Percentiles rank a stretch among this genome's conserved stretches.
phyloP scores from a whole-genome alignment of 1,140 invertebrate genomes.

The Bacillus rossius region DNA sequence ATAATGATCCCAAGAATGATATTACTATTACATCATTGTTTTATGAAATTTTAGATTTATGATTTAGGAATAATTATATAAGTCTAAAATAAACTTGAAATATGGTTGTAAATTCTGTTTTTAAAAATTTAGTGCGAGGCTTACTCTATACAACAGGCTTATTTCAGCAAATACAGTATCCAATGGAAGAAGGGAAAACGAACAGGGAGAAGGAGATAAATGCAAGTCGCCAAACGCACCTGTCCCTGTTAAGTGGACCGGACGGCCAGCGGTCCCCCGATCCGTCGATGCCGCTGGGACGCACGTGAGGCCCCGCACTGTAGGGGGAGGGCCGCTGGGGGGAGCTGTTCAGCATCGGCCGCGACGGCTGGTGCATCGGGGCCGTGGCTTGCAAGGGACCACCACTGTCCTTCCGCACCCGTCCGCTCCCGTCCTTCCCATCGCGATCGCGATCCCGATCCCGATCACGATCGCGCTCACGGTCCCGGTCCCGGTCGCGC shows the following conservation, averaged over 20 bases:
- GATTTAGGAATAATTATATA: too few species aligned
- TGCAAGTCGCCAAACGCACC: not conserved
- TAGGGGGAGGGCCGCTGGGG: not conserved
- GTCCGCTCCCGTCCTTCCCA: constrained; percentile 28
- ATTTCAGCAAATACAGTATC: too few species aligned
- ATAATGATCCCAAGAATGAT: too few species aligned
- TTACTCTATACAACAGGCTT: too few species aligned
- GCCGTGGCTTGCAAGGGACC: constrained; percentile 35
- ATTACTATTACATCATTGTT: too few species aligned
- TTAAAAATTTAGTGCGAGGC: too few species aligned
- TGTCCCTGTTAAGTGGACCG: not conserved
- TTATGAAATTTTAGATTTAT: too few species aligned
- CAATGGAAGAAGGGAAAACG: too few species aligned
- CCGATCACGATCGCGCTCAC: constrained; percentile 37
- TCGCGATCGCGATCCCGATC: constrained; percentile 35
- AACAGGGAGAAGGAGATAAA: too few species aligned
- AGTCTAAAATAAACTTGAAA: too few species aligned
- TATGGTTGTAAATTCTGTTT: too few species aligned
- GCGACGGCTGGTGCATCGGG: constrained; percentile 30
- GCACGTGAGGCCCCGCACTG: not conserved
- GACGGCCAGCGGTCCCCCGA: constrained; percentile 7
- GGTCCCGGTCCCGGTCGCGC: constrained; percentile 24
- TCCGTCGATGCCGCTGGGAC: not conserved
- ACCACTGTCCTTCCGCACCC: constrained; percentile 41
- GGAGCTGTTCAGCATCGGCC: constrained; percentile 6